Evolutionary conservation across 2,797 vertebrate species (phyloP).

Genomic region (Rhyacichthys aspro): DNA sequence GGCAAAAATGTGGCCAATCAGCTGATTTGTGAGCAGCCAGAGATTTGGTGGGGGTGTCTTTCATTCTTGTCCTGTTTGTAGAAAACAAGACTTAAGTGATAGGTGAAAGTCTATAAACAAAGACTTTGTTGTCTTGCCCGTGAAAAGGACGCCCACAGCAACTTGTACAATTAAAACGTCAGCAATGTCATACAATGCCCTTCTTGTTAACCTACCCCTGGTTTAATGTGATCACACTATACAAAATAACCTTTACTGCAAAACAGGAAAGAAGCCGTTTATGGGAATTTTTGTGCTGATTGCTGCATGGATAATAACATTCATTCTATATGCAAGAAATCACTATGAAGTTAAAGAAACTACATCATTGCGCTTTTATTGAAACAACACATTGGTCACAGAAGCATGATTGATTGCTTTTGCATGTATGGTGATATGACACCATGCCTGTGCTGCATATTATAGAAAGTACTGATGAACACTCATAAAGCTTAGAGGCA

Average conservation of each 20-base stretch:
- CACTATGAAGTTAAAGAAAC: slow-evolving; percentile 6
- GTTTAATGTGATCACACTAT: slow-evolving; percentile 45
- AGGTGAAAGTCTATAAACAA: slow-evolving; percentile 65
- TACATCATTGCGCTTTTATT: background rate
- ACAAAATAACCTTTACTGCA: slow-evolving; percentile 52
- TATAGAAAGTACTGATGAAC: slow-evolving; percentile 54
- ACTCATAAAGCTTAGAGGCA: slow-evolving; percentile 46
- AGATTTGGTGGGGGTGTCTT: slow-evolving; percentile 16
- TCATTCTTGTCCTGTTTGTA: slow-evolving; percentile 60
- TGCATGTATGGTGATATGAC: slow-evolving; percentile 28
- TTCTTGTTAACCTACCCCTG: slow-evolving; percentile 54
- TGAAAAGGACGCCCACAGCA: slow-evolving; percentile 59
- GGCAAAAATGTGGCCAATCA: slow-evolving; percentile 39
- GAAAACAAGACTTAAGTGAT: slow-evolving; percentile 69
- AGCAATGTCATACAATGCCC: slow-evolving; percentile 72
- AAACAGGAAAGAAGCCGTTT: slow-evolving; percentile 19
- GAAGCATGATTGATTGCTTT: slow-evolving; percentile 9
- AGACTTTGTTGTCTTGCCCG: slow-evolving; percentile 66
- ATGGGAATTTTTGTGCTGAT: slow-evolving; percentile 16
- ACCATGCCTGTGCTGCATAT: slow-evolving; percentile 51
- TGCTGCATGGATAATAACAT: slow-evolving; percentile 9
- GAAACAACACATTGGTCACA: slow-evolving; percentile 6
- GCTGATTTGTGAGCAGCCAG: slow-evolving; percentile 45
- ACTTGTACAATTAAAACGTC: slow-evolving; percentile 62
- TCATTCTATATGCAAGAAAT: slow-evolving; percentile 17